These are phyloP conservation scores for Coracopsis vasa DNA, from an alignment of 2,113 vertebrate genomes.

Conservation along the genomic window DNA sequence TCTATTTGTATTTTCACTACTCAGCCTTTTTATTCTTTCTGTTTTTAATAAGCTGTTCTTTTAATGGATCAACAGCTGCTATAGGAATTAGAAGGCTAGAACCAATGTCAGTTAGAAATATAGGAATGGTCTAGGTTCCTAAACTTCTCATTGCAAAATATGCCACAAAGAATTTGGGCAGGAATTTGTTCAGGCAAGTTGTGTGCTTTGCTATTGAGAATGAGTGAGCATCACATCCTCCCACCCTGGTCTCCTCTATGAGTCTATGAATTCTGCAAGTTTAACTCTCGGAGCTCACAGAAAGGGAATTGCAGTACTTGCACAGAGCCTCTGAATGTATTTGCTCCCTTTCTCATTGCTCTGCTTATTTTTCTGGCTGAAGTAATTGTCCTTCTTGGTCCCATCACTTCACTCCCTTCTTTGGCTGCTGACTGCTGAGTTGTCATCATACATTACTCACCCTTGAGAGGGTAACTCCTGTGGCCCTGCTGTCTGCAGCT, in stretches of 20 bases:
- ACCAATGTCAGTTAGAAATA: background rate
- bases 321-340: background rate
- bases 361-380: background rate
- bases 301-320: background rate
- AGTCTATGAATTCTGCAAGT: background rate
- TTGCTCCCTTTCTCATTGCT: background rate
- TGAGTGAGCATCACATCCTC: background rate
- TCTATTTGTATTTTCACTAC: background rate
- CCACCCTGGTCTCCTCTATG: background rate
- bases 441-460: conserved; percentile 57
- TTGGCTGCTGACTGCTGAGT: conserved; percentile 6
- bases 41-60: background rate
- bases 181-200: background rate
- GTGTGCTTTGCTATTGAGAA: background rate
- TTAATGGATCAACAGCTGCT: background rate
- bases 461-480: conserved; percentile 27
- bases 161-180: background rate
- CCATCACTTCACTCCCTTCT: background rate
- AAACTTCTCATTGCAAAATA: background rate
- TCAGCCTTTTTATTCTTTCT: background rate
- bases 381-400: background rate
- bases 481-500: background rate
- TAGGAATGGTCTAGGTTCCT: background rate
- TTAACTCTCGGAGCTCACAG: background rate
- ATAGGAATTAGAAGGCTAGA: background rate